Evolutionary conservation across 2,113 vertebrate species (phyloP).

Genomic region (Myodes glareolus): DNA sequence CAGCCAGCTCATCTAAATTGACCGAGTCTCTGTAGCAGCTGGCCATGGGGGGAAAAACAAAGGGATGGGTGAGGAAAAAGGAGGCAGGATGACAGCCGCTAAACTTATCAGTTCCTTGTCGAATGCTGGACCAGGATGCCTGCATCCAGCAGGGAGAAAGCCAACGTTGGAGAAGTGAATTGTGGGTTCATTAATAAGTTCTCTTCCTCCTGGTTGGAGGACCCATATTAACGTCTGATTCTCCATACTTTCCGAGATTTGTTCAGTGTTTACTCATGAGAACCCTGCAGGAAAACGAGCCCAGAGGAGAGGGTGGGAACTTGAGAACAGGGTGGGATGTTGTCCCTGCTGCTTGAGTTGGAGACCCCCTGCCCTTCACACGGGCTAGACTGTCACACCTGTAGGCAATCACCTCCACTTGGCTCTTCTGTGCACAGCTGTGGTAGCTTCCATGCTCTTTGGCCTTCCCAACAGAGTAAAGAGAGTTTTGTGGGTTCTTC

Average conservation of each 20-base stretch:
- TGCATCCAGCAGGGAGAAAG: background rate
- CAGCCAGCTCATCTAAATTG: constrained; percentile 57
- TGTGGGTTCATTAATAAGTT: constrained; percentile 43
- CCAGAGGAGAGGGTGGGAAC: background rate
- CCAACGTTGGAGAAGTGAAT: background rate
- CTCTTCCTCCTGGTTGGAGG: background rate
- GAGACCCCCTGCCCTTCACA: background rate
- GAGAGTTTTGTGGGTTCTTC: background rate
- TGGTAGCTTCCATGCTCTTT: background rate
- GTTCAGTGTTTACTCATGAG: background rate
- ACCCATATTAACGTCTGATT: background rate
- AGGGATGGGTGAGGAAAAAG: constrained; percentile 28
- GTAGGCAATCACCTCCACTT: background rate
- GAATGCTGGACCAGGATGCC: background rate
- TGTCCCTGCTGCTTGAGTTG: background rate
- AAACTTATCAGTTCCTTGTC: background rate
- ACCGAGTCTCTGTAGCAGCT: constrained; percentile 59
- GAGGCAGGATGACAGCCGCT: background rate
- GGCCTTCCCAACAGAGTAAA: background rate
- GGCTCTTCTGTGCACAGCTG: background rate
- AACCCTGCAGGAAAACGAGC: background rate
- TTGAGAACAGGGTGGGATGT: accelerated
- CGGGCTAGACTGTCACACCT: background rate
- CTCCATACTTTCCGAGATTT: background rate
- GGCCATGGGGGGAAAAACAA: constrained; percentile 45